A percentile compares a stretch with the other conserved stretches of the same genome.
These are phyloP conservation scores for Pollachius pollachius DNA, from an alignment of 2,113 vertebrate genomes.

Conservation along the genomic window DNA sequence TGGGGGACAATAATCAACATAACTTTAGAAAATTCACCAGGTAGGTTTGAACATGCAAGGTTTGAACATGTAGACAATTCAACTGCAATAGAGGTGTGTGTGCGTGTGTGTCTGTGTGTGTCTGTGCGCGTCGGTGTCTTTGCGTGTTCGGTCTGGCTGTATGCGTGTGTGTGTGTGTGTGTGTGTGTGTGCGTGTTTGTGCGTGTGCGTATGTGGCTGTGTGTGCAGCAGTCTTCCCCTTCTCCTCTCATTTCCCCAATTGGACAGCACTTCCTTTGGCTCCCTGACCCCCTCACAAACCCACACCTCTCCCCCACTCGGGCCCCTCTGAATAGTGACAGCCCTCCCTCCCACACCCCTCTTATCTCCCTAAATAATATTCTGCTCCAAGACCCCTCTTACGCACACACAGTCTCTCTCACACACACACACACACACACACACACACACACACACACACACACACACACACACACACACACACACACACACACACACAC, in stretches of 20 bases:
- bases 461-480: constrained; percentile 1
- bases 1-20: too few species aligned
- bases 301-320: background rate
- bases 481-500: constrained; percentile 3
- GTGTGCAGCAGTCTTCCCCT: constrained; percentile 15
- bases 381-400: too few species aligned
- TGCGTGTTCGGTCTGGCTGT: too few species aligned
- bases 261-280: constrained; percentile 21
- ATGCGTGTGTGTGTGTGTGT: constrained; percentile 6
- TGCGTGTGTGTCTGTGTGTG: constrained; percentile 8
- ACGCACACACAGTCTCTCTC: background rate
- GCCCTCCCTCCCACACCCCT: too few species aligned
- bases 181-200: background rate
- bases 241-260: too few species aligned
- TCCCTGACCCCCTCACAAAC: constrained; percentile 14
- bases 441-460: background rate
- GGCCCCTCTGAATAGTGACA: background rate
- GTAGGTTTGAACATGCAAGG: too few species aligned
- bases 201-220: constrained; percentile 1
- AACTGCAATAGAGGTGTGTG: background rate
- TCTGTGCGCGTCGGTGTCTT: background rate
- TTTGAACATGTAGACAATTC: too few species aligned
- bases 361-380: too few species aligned
- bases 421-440: background rate
- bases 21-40: too few species aligned